A percentile compares a stretch with the other conserved stretches of the same genome.
Conservation (phyloP, 2,113 vertebrate species). For the Tenrec ecaudatus region DNA sequence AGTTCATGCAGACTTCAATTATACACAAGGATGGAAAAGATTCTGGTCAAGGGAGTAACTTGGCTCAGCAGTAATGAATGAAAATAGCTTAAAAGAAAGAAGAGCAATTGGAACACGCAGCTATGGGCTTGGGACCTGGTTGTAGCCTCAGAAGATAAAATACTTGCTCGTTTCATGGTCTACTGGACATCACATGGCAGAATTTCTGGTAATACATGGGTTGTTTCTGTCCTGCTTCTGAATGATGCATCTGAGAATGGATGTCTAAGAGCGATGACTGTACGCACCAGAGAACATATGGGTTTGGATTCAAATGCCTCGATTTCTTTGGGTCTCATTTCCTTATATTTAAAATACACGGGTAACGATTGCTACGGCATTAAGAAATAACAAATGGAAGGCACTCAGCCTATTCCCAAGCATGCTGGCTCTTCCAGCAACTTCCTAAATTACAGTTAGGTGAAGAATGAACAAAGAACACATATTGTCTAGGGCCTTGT, state of each 20-base stretch:
- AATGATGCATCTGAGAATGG: neutral
- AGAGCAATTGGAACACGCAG: neutral
- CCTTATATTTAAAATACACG: too few relatives aligned
- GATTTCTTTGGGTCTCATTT: neutral
- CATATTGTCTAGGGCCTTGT: too few relatives aligned
- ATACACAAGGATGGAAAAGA: neutral
- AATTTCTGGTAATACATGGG: neutral
- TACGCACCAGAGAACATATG: too few relatives aligned
- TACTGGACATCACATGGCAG: too few relatives aligned
- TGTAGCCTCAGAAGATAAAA: neutral
- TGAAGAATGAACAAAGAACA: too few relatives aligned
- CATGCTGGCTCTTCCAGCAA: too few relatives aligned
- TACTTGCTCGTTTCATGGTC: neutral
- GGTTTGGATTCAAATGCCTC: neutral
- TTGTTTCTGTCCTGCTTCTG: neutral
- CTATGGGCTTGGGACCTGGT: neutral
- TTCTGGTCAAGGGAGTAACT: neutral
- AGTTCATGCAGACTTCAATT: accelerated
- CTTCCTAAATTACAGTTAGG: too few relatives aligned
- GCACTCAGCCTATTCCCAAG: too few relatives aligned
- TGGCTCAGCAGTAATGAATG: neutral
- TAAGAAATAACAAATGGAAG: too few relatives aligned
- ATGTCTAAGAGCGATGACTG: neutral
- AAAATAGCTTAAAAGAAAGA: neutral
- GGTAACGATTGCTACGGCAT: too few relatives aligned